Evolutionary conservation across 2,113 vertebrate species (phyloP).

Genomic region (Notiomystis cincta): DNA sequence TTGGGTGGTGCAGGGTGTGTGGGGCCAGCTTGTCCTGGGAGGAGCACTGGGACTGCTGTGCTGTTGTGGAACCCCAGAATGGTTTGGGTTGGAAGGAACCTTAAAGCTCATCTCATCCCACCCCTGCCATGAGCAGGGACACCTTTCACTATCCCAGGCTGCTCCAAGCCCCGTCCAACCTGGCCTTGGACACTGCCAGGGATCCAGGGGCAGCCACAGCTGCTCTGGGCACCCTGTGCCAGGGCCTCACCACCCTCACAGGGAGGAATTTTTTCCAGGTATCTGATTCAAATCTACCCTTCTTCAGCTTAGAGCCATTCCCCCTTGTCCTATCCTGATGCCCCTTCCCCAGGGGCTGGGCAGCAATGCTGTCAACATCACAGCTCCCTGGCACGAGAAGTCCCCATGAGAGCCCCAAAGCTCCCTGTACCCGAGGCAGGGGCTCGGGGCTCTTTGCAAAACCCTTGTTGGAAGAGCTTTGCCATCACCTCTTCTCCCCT

Average conservation of each 20-base stretch:
- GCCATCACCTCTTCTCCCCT: neutral
- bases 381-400: rapidly evolving
- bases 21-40: neutral
- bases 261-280: neutral
- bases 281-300: neutral
- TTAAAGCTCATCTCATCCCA: neutral
- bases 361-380: rapidly evolving
- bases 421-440: rapidly evolving
- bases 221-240: neutral
- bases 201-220: neutral
- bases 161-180: rapidly evolving
- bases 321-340: neutral
- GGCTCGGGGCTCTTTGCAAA: neutral
- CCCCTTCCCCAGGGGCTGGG: rapidly evolving
- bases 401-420: rapidly evolving
- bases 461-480: neutral
- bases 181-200: neutral
- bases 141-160: rapidly evolving
- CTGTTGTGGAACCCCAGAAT: rapidly evolving
- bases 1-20: rapidly evolving
- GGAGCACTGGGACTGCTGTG: rapidly evolving
- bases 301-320: neutral
- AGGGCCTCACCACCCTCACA: rapidly evolving
- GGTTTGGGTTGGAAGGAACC: neutral
- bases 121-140: neutral